Evolutionary conservation across 2,113 vertebrate species (phyloP).

Genomic region (Eleginops maclovinus): DNA sequence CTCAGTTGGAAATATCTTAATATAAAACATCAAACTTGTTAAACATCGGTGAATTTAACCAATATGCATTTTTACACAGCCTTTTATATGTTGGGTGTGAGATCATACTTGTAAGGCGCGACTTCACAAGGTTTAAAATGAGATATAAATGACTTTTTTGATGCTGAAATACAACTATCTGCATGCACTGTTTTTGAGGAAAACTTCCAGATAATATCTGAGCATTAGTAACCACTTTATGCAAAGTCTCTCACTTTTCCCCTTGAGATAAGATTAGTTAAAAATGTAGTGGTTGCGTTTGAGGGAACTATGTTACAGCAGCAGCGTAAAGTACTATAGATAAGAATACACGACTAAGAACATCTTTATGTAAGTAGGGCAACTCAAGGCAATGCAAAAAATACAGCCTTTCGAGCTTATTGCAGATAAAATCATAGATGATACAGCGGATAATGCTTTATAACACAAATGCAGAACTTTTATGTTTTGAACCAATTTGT

Average conservation of each 20-base stretch:
- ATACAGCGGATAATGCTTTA: background rate
- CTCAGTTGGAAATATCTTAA: too few relatives aligned
- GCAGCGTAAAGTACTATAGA: background rate
- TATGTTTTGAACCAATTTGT: background rate
- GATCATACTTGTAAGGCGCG: too few relatives aligned
- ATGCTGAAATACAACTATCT: background rate
- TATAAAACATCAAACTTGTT: too few relatives aligned
- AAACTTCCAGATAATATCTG: background rate
- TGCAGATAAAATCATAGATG: constrained; percentile 1
- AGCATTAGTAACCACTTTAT: background rate
- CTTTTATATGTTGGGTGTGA: too few relatives aligned
- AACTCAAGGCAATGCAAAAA: background rate
- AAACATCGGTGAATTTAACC: too few relatives aligned
- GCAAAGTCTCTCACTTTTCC: background rate
- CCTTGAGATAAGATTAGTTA: background rate
- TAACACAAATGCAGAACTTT: background rate
- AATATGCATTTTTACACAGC: too few relatives aligned
- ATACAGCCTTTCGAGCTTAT: background rate
- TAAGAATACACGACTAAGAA: background rate
- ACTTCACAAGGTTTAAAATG: constrained; percentile 1
- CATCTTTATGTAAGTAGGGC: background rate
- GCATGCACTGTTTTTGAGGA: background rate
- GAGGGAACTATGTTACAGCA: background rate
- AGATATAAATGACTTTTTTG: background rate
- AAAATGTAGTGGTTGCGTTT: background rate